A percentile compares a stretch with the other conserved stretches of the same genome.
phyloP scores from a whole-genome alignment of 2,113 vertebrate genomes.

The Tetrax tetrax region DNA sequence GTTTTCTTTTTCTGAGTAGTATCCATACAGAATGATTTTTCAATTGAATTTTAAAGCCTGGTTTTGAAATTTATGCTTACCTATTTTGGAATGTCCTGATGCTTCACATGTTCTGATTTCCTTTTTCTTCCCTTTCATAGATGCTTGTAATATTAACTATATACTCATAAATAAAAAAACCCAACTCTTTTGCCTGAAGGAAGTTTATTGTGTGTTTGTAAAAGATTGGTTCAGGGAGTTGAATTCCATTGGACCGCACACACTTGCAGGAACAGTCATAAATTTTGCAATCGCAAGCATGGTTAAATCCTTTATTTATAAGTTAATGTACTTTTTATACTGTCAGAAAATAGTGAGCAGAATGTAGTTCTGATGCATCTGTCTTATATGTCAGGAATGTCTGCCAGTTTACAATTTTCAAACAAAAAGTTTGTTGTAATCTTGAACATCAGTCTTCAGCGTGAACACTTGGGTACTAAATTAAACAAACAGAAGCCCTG shows the following conservation, averaged over 20 bases:
- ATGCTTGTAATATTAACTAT: constrained; percentile 39
- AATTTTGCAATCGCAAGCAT: constrained; percentile 37
- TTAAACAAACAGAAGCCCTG: neutral
- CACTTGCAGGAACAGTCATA: constrained; percentile 8
- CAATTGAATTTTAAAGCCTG: neutral
- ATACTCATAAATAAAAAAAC: constrained; percentile 16
- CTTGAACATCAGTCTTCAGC: neutral
- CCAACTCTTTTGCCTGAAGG: neutral
- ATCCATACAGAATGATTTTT: neutral
- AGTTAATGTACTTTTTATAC: neutral
- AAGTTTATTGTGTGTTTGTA: constrained; percentile 23
- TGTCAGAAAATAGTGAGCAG: constrained; percentile 26
- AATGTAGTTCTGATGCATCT: neutral
- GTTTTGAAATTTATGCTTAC: neutral
- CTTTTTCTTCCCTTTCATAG: neutral
- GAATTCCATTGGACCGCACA: constrained; percentile 33
- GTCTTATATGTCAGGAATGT: neutral
- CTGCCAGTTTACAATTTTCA: constrained; percentile 9
- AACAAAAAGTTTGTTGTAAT: neutral
- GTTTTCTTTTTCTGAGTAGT: neutral
- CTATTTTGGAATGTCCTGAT: neutral
- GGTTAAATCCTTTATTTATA: constrained; percentile 58
- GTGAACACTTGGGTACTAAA: neutral
- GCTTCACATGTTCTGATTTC: neutral
- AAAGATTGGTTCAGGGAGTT: constrained; percentile 3